These are phyloP conservation scores for Lagopus leucura DNA, from an alignment of 2,113 vertebrate species.

Conservation along the genomic window DNA sequence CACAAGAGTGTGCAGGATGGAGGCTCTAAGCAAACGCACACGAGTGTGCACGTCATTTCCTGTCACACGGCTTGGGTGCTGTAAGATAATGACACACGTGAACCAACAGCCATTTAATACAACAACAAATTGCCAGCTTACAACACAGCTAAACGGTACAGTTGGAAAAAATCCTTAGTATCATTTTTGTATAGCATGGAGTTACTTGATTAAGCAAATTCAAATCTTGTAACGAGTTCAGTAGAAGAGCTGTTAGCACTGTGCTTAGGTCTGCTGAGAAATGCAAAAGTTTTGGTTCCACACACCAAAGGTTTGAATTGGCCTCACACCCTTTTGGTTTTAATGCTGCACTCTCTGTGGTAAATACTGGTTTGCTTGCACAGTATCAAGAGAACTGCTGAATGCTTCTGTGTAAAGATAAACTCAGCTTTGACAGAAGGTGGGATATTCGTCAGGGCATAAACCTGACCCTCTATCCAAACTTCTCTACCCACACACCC, in stretches of 20 bases:
- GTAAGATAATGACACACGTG: conserved; percentile 15
- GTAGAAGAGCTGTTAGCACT: conserved; percentile 20
- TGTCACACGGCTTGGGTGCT: conserved; percentile 9
- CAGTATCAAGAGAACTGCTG: background rate
- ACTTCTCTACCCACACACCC: background rate
- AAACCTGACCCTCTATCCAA: background rate
- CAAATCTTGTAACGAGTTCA: fast-evolving
- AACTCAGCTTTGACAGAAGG: background rate
- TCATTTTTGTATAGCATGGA: background rate
- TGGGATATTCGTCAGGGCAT: background rate
- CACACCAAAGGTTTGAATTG: background rate
- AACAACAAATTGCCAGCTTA: background rate
- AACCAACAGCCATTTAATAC: conserved; percentile 61
- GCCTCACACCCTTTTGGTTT: background rate
- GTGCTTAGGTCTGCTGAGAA: conserved; percentile 10
- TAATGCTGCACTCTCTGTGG: background rate
- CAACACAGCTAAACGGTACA: background rate
- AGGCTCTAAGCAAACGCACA: conserved; percentile 1
- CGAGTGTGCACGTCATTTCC: conserved; percentile 27
- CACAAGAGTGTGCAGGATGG: background rate
- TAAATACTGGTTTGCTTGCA: background rate
- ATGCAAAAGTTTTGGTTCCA: conserved; percentile 54
- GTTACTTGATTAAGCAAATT: conserved; percentile 1
- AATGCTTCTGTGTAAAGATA: background rate
- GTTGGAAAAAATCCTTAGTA: background rate